Evolutionary conservation across 2,888 invertebrate genomes (phyloP).

Genomic region (Eubasilissa splendida): DNA sequence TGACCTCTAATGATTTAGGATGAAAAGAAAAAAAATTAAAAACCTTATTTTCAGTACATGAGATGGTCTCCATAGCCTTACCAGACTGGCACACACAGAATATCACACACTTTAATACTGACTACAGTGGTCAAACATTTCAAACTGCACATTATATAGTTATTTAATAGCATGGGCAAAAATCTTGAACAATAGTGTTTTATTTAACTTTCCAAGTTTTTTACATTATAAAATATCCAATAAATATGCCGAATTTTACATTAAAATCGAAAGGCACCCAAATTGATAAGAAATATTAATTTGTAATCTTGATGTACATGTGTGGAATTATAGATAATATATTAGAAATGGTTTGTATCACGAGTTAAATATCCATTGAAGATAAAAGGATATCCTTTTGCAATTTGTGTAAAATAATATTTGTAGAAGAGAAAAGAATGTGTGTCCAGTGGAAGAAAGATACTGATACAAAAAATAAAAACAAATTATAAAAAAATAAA

Average conservation of each 20-base stretch:
- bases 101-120: slow-evolving; percentile 26
- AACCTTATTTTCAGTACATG: slow-evolving; percentile 14
- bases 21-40: slow-evolving; percentile 5
- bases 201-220: neutral
- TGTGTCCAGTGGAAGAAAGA: slow-evolving; percentile 9
- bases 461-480: slow-evolving; percentile 18
- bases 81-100: slow-evolving; percentile 3
- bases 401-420: neutral
- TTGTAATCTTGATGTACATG: slow-evolving; percentile 25
- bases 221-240: slow-evolving; percentile 1
- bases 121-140: neutral
- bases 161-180: too few species aligned
- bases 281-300: slow-evolving; percentile 9
- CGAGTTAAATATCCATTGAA: neutral
- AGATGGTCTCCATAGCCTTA: slow-evolving; percentile 17
- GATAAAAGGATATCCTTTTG: neutral
- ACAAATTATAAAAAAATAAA: slow-evolving; percentile 22
- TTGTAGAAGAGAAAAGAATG: neutral
- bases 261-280: neutral
- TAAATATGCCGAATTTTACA: neutral
- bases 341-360: neutral
- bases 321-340: slow-evolving; percentile 4
- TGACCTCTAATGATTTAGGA: neutral
- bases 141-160: neutral
- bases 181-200: neutral